Evolutionary conservation across 2,888 invertebrate species (phyloP).

Genomic region (Ommatoiulus sabulosus): DNA sequence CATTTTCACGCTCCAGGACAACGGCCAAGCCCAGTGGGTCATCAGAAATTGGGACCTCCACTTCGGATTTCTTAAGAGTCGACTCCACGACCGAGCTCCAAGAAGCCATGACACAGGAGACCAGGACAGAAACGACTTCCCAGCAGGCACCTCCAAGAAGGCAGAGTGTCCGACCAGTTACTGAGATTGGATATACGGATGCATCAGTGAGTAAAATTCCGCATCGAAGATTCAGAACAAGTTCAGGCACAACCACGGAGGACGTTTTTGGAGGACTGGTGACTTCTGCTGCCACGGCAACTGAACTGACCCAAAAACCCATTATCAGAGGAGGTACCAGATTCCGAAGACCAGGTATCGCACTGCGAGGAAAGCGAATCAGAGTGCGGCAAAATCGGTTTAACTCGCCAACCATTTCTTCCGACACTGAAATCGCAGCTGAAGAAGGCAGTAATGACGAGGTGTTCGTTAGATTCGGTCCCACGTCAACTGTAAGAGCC

Average conservation of each 20-base stretch:
- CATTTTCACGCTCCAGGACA: background rate
- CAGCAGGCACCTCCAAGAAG: background rate
- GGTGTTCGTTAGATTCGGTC: slow-evolving; percentile 42
- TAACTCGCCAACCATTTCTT: background rate
- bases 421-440: slow-evolving; percentile 48
- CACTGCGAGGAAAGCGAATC: background rate
- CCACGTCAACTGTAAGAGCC: slow-evolving; percentile 20
- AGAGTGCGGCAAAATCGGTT: background rate
- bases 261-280: background rate
- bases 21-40: background rate
- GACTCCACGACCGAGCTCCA: slow-evolving; percentile 5
- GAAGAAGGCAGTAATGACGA: slow-evolving; percentile 47
- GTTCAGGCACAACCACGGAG: background rate
- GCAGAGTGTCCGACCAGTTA: background rate
- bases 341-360: background rate
- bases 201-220: background rate
- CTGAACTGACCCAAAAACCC: background rate
- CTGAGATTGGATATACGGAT: background rate
- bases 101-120: background rate
- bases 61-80: background rate
- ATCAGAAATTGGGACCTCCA: background rate
- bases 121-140: background rate
- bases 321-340: background rate
- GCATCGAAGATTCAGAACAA: background rate
- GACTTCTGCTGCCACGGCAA: background rate